phyloP scores from a whole-genome alignment of 2,888 invertebrate genomes.

The Carterocephalus palaemon region DNA sequence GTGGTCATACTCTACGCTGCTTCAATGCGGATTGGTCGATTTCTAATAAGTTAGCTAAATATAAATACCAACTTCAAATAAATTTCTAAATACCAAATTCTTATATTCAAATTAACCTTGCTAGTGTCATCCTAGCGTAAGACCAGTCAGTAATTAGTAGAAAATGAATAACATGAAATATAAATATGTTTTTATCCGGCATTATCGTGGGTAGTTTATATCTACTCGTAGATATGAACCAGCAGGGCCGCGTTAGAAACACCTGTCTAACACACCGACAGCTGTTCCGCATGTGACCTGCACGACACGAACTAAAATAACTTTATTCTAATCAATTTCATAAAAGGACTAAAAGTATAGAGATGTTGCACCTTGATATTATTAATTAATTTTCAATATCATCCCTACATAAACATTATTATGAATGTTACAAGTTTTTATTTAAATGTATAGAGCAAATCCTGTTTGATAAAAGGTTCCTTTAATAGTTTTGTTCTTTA shows the following conservation, averaged over 20 bases:
- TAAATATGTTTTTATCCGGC: slow-evolving; percentile 23
- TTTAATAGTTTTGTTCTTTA: too few species aligned
- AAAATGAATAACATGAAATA: slow-evolving; percentile 15
- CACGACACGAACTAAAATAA: slow-evolving; percentile 21
- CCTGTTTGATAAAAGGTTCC: too few species aligned
- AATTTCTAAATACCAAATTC: too few species aligned
- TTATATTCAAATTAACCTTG: too few species aligned
- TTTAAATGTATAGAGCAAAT: too few species aligned
- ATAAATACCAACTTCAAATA: too few species aligned
- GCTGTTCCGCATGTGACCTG: slow-evolving; percentile 47
- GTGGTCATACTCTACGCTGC: too few species aligned
- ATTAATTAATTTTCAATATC: neutral
- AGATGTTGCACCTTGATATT: slow-evolving; percentile 10
- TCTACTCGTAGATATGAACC: slow-evolving; percentile 10
- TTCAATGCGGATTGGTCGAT: too few species aligned
- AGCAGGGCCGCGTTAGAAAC: slow-evolving; percentile 49
- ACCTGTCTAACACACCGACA: slow-evolving; percentile 63
- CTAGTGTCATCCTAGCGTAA: neutral
- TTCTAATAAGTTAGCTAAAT: too few species aligned
- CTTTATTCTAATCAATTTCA: slow-evolving; percentile 24
- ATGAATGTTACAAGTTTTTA: too few species aligned
- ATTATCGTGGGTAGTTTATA: slow-evolving; percentile 30
- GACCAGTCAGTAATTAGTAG: slow-evolving; percentile 20
- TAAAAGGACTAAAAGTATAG: slow-evolving; percentile 17
- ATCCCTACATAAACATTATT: too few species aligned